Conservation (phyloP, 92 coral and sea anemone species). For the Actinernus sp. region DNA sequence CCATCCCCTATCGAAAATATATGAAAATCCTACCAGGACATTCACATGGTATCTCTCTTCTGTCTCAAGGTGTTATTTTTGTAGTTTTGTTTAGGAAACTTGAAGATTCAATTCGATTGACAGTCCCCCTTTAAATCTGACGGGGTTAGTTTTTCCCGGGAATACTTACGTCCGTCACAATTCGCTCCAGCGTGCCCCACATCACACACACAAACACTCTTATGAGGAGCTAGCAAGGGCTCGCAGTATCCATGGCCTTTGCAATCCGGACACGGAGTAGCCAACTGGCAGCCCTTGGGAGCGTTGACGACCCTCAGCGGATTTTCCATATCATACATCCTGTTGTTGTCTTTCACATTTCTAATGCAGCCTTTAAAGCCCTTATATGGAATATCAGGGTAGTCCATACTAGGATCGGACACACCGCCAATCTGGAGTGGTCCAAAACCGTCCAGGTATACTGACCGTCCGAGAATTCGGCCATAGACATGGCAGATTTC, state of each 20-base stretch:
- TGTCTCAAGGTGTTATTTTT: no score
- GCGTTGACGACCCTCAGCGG: slow-evolving; percentile 81
- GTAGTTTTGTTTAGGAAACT: no score
- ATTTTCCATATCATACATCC: slow-evolving; percentile 84
- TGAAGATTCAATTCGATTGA: no score
- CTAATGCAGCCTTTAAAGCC: slow-evolving; percentile 92
- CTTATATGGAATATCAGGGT: slow-evolving; percentile 73
- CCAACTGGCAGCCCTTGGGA: slow-evolving; percentile 77
- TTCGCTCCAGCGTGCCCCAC: slow-evolving; percentile 79
- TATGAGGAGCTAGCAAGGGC: slow-evolving; percentile 69
- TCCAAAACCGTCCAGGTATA: slow-evolving; percentile 95
- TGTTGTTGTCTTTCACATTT: slow-evolving; percentile 66
- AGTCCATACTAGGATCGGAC: slow-evolving; percentile 44
- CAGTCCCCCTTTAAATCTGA: no score
- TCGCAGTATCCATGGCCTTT: slow-evolving; percentile 83
- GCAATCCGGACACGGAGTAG: slow-evolving; percentile 85
- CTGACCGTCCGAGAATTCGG: slow-evolving; percentile 50
- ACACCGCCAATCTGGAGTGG: slow-evolving; percentile 98
- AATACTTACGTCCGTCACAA: slow-evolving; percentile 87
- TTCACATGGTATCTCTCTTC: no score
- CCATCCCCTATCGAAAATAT: no score
- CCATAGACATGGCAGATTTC: slow-evolving; percentile 67
- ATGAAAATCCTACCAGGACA: no score
- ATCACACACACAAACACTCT: slow-evolving; percentile 88
- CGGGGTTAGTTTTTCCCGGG: not conserved